Percentiles rank a stretch among this genome's conserved stretches.
Evolutionary conservation across 2,888 invertebrate species (phyloP).

Genomic region (Apamea anceps): DNA sequence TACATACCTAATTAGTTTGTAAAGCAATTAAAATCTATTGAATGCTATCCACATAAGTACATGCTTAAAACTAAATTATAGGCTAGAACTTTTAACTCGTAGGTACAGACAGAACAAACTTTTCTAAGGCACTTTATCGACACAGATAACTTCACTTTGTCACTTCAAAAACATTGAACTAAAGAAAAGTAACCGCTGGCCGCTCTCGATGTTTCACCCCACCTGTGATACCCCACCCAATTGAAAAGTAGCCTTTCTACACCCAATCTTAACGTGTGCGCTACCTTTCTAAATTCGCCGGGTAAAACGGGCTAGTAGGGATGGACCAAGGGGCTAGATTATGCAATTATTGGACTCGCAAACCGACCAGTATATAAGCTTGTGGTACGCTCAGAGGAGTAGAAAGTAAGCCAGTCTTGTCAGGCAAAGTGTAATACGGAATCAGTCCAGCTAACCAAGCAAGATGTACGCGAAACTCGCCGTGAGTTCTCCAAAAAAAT

Average conservation of each 20-base stretch:
- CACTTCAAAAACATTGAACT: constrained; percentile 62
- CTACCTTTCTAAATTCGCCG: constrained; percentile 80
- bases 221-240: constrained; percentile 79
- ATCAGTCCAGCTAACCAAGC: constrained; percentile 86
- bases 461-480: constrained; percentile 89
- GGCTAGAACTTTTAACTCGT: not conserved
- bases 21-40: not conserved
- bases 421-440: constrained; percentile 80
- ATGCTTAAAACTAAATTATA: constrained; percentile 24
- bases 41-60: not conserved
- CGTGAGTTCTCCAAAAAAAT: constrained; percentile 75
- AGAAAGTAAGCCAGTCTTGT: constrained; percentile 84
- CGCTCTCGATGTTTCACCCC: constrained; percentile 75
- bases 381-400: constrained; percentile 78
- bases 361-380: constrained; percentile 83
- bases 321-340: constrained; percentile 85
- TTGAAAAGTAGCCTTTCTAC: constrained; percentile 72
- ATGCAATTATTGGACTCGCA: constrained; percentile 82
- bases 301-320: constrained; percentile 85
- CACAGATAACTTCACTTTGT: constrained; percentile 64
- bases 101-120: not conserved
- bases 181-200: constrained; percentile 59
- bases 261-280: constrained; percentile 55
- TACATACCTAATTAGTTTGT: constrained; percentile 10
- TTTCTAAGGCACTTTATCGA: constrained; percentile 22